These are phyloP conservation scores for Cataglyphis rosenhaueri DNA, from an alignment of 2,888 invertebrate genomes.

Conservation along the genomic window DNA sequence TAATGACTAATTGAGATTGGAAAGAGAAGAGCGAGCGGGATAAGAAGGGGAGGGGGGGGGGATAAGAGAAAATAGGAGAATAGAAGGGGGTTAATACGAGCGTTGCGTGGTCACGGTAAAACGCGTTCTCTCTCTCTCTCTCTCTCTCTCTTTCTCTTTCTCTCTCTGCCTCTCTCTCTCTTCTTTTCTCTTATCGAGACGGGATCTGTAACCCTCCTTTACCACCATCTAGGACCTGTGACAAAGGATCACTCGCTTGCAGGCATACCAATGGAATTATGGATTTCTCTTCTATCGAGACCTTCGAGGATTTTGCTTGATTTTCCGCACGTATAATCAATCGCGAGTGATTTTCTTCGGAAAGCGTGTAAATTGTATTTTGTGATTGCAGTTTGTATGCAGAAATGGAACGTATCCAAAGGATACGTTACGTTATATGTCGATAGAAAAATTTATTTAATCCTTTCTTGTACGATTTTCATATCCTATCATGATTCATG, in stretches of 20 bases:
- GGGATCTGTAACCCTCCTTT: constrained; percentile 32
- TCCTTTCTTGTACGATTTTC: not conserved
- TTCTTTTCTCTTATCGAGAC: not conserved
- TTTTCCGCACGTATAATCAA: constrained; percentile 64
- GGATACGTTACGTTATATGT: not conserved
- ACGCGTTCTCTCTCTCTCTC: constrained; percentile 59
- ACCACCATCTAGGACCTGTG: constrained; percentile 57
- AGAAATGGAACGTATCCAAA: not conserved
- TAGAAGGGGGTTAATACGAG: constrained; percentile 69
- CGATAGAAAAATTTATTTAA: not conserved
- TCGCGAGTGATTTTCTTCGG: constrained; percentile 48
- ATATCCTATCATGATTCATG: not conserved
- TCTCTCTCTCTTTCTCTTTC: not conserved
- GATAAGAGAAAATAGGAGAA: constrained; percentile 7
- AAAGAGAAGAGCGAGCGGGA: constrained; percentile 62
- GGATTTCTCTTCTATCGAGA: constrained; percentile 57
- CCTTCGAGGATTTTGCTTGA: constrained; percentile 48
- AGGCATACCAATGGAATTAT: constrained; percentile 73
- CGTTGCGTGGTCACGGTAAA: constrained; percentile 73
- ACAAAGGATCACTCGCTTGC: constrained; percentile 75
- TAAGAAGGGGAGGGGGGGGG: not conserved
- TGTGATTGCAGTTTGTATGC: not conserved
- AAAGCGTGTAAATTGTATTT: constrained; percentile 9
- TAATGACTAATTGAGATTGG: constrained; percentile 80
- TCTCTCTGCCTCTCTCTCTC: not conserved